Base-by-base conservation (phyloP, 2,113 vertebrate species). In the Rhipidura dahli region DNA sequence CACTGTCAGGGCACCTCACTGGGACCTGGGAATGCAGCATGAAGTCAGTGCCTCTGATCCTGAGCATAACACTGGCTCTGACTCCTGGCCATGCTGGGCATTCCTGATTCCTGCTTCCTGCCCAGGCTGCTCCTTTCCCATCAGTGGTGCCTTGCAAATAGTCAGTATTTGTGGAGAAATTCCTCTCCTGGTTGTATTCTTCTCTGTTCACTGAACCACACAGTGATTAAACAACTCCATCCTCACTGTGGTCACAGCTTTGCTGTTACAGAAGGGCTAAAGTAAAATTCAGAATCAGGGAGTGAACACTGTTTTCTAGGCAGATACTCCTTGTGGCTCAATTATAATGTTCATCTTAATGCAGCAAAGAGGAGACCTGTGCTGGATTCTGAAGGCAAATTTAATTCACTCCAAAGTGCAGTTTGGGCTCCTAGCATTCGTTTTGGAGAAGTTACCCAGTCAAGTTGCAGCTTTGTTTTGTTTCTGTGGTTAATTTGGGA, bases 351-450 rank as follows among this genome's bases (percentile, higher is more conserved):
- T 75, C 26, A 3, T 66, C 5, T 42, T 68, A 39, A 72, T 21
- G 37, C 3, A 5, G 50, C 45, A 39, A 60, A 79, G 45, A 93
- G 83, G 61, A 81, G 66, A 68, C n/a, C 54, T 53, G 5, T 60
- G 40, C 61, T 72, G 78, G 28, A 40, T 85, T 69, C 87, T 44
- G 39, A 90, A 80, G 47, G 24, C 13, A 40, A 31, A 53, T 50
- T 31, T 73, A 47, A 70, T 83, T 94, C 33, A 3, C 61, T 87
- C 65, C 50, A 31, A 89, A 83, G 35, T 54, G 44, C n/a, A 39
- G 84, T 14, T 9, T 6, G 59, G 35, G 68, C 71, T 87, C 1
- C 2, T 70, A 39, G 45, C 27, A 3, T 54, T 72, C 0, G 0
- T 72, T 89, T 54, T 59, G 70, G 35, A 90, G 73, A 84, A 77